Percentiles rank a stretch among this genome's conserved stretches.
Conservation (phyloP, 2,888 invertebrate species). For the Malacosoma neustria region DNA sequence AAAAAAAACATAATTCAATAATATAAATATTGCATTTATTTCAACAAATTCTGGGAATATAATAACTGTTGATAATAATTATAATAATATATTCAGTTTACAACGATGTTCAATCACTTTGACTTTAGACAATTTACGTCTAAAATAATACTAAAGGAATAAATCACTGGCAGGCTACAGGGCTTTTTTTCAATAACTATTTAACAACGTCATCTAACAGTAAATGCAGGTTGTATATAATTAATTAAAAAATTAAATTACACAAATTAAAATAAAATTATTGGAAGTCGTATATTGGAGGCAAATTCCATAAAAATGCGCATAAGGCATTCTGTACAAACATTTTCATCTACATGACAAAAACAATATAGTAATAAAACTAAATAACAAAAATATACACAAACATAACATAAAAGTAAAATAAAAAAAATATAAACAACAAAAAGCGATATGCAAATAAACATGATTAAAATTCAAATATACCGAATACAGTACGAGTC, state of each 20-base stretch:
- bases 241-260: slow-evolving; percentile 64
- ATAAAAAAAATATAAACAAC: slow-evolving; percentile 37
- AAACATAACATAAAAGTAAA: slow-evolving; percentile 63
- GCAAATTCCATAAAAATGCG: slow-evolving; percentile 52
- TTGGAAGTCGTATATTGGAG: slow-evolving; percentile 68
- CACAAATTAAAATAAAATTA: slow-evolving; percentile 67
- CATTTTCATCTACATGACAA: slow-evolving; percentile 44
- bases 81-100: slow-evolving; percentile 73
- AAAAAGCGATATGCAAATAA: slow-evolving; percentile 68
- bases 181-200: slow-evolving; percentile 56
- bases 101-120: slow-evolving; percentile 53
- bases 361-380: slow-evolving; percentile 53
- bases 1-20: slow-evolving; percentile 70
- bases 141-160: slow-evolving; percentile 40
- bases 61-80: slow-evolving; percentile 73
- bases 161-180: slow-evolving; percentile 65
- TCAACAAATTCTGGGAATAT: slow-evolving; percentile 74
- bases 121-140: slow-evolving; percentile 31
- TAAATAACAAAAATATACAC: slow-evolving; percentile 72
- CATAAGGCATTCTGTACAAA: slow-evolving; percentile 35
- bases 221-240: slow-evolving; percentile 70
- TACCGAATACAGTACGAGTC: slow-evolving; percentile 13
- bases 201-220: slow-evolving; percentile 58
- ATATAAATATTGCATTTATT: slow-evolving; percentile 77
- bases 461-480: slow-evolving; percentile 28